A percentile compares a stretch with the other conserved stretches of the same genome.
These are phyloP conservation scores for Sitophilus oryzae DNA, from an alignment of 1,140 invertebrate species.

Conservation along the genomic window DNA sequence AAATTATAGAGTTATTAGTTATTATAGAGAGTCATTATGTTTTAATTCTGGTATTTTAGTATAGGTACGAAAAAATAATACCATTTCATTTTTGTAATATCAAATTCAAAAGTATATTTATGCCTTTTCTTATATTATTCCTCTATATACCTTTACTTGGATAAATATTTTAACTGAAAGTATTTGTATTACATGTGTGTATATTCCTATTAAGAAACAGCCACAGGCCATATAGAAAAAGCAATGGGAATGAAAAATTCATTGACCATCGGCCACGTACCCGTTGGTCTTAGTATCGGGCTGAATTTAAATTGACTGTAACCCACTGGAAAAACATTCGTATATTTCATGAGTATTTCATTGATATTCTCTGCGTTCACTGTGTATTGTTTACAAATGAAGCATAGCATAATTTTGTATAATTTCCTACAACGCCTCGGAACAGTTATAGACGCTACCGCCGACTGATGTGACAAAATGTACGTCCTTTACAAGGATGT, in stretches of 20 bases:
- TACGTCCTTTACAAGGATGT: slow-evolving; percentile 36
- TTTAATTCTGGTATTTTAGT: no score
- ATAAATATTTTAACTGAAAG: no score
- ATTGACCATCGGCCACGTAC: slow-evolving; percentile 1
- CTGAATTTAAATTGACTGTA: slow-evolving; percentile 6
- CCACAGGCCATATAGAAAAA: no score
- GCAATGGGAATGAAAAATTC: slow-evolving; percentile 10
- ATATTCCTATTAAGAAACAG: no score
- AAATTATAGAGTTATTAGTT: no score
- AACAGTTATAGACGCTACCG: slow-evolving; percentile 27
- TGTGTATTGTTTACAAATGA: slow-evolving; percentile 34
- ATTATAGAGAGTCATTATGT: no score
- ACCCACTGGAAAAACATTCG: slow-evolving; percentile 17
- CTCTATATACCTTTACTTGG: no score
- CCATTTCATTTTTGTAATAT: no score
- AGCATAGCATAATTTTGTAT: slow-evolving; percentile 15
- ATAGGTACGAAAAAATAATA: no score
- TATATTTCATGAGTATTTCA: slow-evolving; percentile 12
- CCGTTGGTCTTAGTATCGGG: neutral
- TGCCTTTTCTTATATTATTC: no score
- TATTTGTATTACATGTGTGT: no score
- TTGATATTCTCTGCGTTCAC: slow-evolving; percentile 19
- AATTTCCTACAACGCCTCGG: slow-evolving; percentile 13
- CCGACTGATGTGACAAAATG: slow-evolving; percentile 25
- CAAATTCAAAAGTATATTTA: no score